Evolutionary conservation across 2,888 invertebrate genomes (phyloP), one percentile per base, ranked within the genome.

Genomic region (Polyommatus icarus): DNA sequence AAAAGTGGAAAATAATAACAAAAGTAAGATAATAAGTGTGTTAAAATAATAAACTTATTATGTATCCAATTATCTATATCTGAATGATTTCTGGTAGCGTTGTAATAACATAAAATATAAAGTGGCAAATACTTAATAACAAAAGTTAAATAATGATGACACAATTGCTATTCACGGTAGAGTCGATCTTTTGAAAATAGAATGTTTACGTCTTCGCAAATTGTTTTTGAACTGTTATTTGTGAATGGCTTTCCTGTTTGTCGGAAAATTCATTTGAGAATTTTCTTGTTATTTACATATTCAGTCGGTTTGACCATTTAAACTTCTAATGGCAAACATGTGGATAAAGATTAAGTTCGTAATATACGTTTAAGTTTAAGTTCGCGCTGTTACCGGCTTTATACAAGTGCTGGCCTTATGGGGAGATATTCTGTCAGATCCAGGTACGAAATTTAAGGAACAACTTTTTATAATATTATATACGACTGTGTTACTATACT

Each of bases 361-460:
- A 54, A 10, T 54, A 18, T 54, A 54, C 18, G n/a, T n/a, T n/a
- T n/a, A n/a, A n/a, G n/a, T n/a, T n/a, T n/a, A n/a, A n/a, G n/a
- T n/a, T n/a, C n/a, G 97, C 97, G 79, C 95, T 98, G 80, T 94
- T 98, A 83, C 97, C 98, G 36, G 97, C 98, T 61, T 94, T 98
- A 82, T 96, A 97, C 87, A 97, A 97, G 89, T 98, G 98, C 89
- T 98, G 98, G 98, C 98, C 98, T 57, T 98, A 97, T 92, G 97
- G 98, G 78, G 97, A 98, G 92, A 96, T 97, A 86, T 96, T 97
- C 89, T 98, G 98, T 91, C 98, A 98, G 92, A 97, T 98, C 88
- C 98, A 98, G 97, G 98, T 98, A 91, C 54, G 71, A 61, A 76
- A 54, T 77, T 32, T 40, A 7, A 40, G 0, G 40, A 40, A 40